Percentiles rank a stretch among this genome's conserved stretches.
Conservation (phyloP, 2,797 vertebrate genomes). For the Falco concolor region DNA sequence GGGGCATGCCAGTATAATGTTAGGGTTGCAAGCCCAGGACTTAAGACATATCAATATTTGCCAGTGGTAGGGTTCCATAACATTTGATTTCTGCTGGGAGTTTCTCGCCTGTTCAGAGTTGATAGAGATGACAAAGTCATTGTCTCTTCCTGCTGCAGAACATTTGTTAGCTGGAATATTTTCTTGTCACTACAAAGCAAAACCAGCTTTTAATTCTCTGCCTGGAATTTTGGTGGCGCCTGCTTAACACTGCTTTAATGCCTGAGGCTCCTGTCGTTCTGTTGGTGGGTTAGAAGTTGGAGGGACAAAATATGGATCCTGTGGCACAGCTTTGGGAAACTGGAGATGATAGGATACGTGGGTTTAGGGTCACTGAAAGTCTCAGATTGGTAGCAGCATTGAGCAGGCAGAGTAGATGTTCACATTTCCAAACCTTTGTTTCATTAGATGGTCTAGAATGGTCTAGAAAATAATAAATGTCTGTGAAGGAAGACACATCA, state of each 20-base stretch:
- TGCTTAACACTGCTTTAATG: neutral
- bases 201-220: neutral
- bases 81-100: neutral
- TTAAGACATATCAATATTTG: neutral
- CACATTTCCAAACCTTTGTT: neutral
- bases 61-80: neutral
- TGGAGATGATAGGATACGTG: neutral
- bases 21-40: neutral
- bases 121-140: neutral
- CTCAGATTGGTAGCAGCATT: neutral
- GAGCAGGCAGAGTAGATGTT: neutral
- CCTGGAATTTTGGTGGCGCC: neutral
- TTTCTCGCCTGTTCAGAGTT: neutral
- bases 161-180: neutral
- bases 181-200: neutral
- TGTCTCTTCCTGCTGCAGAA: neutral
- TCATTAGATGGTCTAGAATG: neutral
- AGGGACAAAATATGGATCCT: neutral
- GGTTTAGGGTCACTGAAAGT: neutral
- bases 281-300: neutral
- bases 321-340: neutral
- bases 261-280: neutral
- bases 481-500: neutral
- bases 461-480: neutral
- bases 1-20: neutral